phyloP scores from a whole-genome alignment of 1,140 invertebrate species.

The Cyclargus thomasi region DNA sequence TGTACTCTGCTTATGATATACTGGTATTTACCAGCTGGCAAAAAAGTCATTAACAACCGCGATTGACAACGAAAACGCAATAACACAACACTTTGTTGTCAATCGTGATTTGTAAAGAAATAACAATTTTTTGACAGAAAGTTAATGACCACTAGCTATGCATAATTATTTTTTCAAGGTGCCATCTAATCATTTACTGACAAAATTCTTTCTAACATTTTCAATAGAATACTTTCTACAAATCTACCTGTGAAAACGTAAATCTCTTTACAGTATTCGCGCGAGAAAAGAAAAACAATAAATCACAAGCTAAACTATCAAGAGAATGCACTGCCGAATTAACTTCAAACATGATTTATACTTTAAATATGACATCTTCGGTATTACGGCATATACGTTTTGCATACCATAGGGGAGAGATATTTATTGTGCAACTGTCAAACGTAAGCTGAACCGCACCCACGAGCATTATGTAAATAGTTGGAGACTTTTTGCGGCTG shows the following conservation, averaged over 20 bases:
- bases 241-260: neutral
- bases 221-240: neutral
- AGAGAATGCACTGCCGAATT: slow-evolving; percentile 44
- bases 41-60: too few species aligned
- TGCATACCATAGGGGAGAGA: slow-evolving; percentile 48
- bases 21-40: too few species aligned
- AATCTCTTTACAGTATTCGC: slow-evolving; percentile 19
- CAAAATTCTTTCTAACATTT: too few species aligned
- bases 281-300: neutral
- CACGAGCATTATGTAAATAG: neutral
- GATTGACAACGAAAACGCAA: too few species aligned
- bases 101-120: too few species aligned
- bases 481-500: slow-evolving; percentile 24
- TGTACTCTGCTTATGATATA: too few species aligned
- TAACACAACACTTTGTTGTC: too few species aligned
- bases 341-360: slow-evolving; percentile 54
- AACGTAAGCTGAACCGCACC: slow-evolving; percentile 13
- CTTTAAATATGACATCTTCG: slow-evolving; percentile 36
- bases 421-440: slow-evolving; percentile 33
- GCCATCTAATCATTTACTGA: too few species aligned
- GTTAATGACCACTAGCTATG: too few species aligned
- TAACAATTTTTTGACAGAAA: too few species aligned
- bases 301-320: slow-evolving; percentile 23
- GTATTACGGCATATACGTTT: slow-evolving; percentile 40
- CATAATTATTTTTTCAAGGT: too few species aligned